Evolutionary conservation across 2,113 vertebrate genomes (phyloP).

Genomic region (Barbus barbus): DNA sequence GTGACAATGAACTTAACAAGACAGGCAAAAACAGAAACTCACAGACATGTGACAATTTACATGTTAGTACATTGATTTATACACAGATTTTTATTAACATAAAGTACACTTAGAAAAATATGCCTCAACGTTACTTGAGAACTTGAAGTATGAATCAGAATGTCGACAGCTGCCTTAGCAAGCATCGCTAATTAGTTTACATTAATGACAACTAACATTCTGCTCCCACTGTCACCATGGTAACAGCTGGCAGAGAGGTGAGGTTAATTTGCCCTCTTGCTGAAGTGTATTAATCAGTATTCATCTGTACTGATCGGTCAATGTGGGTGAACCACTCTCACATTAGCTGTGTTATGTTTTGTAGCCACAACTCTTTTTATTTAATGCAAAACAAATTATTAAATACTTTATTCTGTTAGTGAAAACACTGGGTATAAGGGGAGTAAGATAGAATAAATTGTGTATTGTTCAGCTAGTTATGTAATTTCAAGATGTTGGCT

Average conservation of each 20-base stretch:
- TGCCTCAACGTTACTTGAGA: neutral
- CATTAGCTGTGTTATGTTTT: neutral
- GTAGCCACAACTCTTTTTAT: neutral
- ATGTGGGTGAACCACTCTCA: neutral
- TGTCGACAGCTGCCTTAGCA: neutral
- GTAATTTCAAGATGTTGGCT: too few species aligned
- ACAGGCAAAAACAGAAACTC: too few species aligned
- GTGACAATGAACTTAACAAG: too few species aligned
- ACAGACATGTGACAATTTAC: too few species aligned
- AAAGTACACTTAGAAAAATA: neutral
- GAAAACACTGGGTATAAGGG: neutral
- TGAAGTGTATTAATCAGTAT: conserved; percentile 11
- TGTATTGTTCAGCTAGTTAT: neutral
- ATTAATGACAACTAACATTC: neutral
- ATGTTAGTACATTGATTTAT: neutral
- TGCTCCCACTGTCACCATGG: neutral
- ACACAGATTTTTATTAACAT: too few species aligned
- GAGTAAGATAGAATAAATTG: neutral
- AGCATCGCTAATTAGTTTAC: neutral
- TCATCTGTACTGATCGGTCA: neutral
- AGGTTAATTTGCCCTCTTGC: conserved; percentile 3
- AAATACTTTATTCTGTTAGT: neutral
- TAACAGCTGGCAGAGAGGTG: neutral
- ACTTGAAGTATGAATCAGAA: neutral
- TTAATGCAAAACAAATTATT: neutral